Evolutionary conservation across 2,888 invertebrate species (phyloP).

Genomic region (Synanthedon andrenaeformis): DNA sequence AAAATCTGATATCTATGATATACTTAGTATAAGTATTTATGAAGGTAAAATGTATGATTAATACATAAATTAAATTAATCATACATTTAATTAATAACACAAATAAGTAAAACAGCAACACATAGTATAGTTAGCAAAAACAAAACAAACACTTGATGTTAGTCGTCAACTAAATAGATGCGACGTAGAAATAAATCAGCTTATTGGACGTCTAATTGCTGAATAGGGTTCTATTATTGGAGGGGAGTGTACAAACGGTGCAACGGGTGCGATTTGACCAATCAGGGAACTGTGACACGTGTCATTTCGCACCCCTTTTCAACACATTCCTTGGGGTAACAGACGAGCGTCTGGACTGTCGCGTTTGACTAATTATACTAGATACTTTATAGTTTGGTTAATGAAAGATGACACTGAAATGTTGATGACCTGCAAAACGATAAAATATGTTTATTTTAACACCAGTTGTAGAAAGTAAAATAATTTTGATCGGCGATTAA

Average conservation of each 20-base stretch:
- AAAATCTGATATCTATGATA: no score
- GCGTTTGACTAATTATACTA: neutral
- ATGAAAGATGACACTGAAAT: no score
- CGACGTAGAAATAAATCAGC: conserved; percentile 23
- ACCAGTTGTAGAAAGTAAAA: no score
- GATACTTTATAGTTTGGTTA: no score
- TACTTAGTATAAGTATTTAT: no score
- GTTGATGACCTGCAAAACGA: no score
- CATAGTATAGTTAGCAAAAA: neutral
- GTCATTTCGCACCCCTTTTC: conserved; percentile 61
- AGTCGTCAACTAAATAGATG: neutral
- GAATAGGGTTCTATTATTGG: conserved; percentile 9
- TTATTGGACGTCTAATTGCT: conserved; percentile 42
- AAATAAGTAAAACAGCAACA: no score
- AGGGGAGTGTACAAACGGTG: conserved; percentile 13
- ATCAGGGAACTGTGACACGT: conserved; percentile 56
- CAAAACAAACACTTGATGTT: neutral
- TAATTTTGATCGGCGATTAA: no score
- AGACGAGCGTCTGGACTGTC: conserved; percentile 24
- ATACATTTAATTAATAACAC: no score
- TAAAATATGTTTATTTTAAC: no score
- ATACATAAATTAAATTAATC: no score
- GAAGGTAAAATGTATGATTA: no score
- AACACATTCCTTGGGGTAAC: conserved; percentile 52
- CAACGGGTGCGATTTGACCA: conserved; percentile 39